Evolutionary conservation across 2,113 vertebrate genomes (phyloP).

Genomic region (Daubentonia madagascariensis): DNA sequence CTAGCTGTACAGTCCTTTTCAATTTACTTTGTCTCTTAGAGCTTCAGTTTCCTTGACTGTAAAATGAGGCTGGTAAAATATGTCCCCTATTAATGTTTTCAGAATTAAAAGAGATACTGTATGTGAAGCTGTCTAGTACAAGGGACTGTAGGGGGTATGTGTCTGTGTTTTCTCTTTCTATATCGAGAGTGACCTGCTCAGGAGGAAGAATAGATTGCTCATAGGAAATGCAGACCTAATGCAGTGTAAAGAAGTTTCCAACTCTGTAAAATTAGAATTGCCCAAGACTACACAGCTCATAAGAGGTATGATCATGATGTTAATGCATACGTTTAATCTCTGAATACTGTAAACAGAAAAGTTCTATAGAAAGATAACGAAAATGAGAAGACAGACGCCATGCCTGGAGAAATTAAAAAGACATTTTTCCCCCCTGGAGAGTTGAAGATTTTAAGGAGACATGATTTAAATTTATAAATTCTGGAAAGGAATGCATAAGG

Average conservation of each 20-base stretch:
- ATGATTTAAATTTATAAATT: neutral
- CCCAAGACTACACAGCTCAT: neutral
- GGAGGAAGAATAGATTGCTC: neutral
- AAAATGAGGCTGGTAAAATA: neutral
- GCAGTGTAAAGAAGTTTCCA: neutral
- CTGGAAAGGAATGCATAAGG: neutral
- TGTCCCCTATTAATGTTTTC: neutral
- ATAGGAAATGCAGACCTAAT: neutral
- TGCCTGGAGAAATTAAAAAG: constrained; percentile 22
- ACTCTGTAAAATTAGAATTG: neutral
- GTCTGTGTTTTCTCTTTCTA: neutral
- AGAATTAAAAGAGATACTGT: neutral
- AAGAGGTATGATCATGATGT: neutral
- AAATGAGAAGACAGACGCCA: neutral
- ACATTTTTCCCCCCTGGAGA: neutral
- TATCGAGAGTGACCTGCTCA: neutral
- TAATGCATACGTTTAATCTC: neutral
- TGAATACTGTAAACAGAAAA: neutral
- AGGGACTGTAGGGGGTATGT: neutral
- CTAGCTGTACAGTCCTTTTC: neutral
- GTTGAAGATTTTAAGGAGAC: neutral
- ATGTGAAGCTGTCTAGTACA: neutral
- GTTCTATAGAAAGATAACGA: neutral
- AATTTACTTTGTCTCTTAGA: neutral
- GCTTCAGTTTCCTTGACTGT: neutral